Evolutionary conservation across 2,888 invertebrate genomes (phyloP), one percentile per base, ranked within the genome.

Genomic region (Macropis europaea): DNA sequence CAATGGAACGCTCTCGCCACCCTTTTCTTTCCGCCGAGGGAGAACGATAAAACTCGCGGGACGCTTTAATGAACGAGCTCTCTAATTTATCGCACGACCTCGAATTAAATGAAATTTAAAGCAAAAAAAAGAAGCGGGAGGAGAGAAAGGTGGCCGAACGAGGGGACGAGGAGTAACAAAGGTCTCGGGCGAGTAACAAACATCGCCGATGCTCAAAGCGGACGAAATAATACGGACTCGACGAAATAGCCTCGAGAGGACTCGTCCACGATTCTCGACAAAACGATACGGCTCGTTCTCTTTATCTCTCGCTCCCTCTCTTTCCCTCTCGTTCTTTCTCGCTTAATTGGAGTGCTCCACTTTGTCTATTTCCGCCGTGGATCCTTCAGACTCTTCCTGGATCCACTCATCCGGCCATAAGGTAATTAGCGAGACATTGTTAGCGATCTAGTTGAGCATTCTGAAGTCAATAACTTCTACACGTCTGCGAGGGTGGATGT

Each of bases 381-480:
- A 72, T 64, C 34, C 64, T 70, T 26, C 26, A 74, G 61, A 60
- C 54, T 62, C 59, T 45, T 63, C 68, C 62, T 32, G 26, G 32
- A 70, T 73, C 48, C 61, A 48, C 50, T 69, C 56, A 22, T 28
- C 28, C 19, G 50, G 32, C 34, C 59, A 43, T 54, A 57, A 67
- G 57, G 70, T 79, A 75, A 79, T 73, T 73, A 73, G 64, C 42
- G 60, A 48, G 66, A 63, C 79, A 61, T 73, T 78, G 73, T 69
- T 69, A 66, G 64, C 72, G 50, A 54, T 59, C 63, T 59, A 38
- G 59, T 53, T 42, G 64, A 56, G 47, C 45, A 71, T 63, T 28
- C 26, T n/a, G 28, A 7, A 53, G 43, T 53, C 71, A 40, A 59
- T 72, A 42, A 34, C 45, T 22, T 28, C 24, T 38, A 22, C 38